Conservation (phyloP, 2,888 invertebrate genomes). For the Ischnura elegans region DNA sequence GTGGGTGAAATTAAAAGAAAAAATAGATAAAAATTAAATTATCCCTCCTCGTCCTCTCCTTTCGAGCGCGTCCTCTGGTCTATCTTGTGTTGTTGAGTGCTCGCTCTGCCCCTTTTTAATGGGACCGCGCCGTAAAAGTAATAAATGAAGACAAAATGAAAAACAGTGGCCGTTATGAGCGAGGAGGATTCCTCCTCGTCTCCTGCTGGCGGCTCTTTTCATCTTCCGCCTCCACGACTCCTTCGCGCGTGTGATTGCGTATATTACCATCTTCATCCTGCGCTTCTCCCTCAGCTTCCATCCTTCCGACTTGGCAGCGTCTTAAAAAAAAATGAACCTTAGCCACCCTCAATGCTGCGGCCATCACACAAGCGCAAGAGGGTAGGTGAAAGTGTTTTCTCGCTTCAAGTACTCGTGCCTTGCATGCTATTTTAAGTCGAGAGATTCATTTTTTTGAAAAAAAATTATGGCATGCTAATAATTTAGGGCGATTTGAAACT, state of each 20-base stretch:
- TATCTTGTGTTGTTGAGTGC: conserved; percentile 10
- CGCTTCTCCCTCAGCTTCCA: not conserved
- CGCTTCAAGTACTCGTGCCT: not conserved
- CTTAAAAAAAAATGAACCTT: not conserved
- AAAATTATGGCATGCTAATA: not conserved
- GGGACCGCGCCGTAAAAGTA: conserved; percentile 15
- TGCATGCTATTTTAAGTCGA: not conserved
- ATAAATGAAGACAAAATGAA: conserved; percentile 31
- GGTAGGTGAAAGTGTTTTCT: not conserved
- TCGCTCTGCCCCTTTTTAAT: not conserved
- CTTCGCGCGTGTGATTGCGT: conserved; percentile 8
- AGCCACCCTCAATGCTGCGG: not conserved
- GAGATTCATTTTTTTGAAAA: too few species aligned
- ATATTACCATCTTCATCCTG: conserved; percentile 25
- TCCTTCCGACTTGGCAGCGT: not conserved
- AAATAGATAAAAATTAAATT: too few species aligned
- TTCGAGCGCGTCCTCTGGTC: not conserved
- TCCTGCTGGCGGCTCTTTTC: not conserved
- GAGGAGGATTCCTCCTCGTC: not conserved
- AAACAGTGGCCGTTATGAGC: conserved; percentile 30
- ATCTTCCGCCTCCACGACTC: not conserved
- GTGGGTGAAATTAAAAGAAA: too few species aligned
- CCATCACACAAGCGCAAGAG: not conserved
- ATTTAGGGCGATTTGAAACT: not conserved
- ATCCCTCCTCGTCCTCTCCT: not conserved